phyloP scores from a whole-genome alignment of 2,888 invertebrate genomes.

The Agrochola lychnidis region DNA sequence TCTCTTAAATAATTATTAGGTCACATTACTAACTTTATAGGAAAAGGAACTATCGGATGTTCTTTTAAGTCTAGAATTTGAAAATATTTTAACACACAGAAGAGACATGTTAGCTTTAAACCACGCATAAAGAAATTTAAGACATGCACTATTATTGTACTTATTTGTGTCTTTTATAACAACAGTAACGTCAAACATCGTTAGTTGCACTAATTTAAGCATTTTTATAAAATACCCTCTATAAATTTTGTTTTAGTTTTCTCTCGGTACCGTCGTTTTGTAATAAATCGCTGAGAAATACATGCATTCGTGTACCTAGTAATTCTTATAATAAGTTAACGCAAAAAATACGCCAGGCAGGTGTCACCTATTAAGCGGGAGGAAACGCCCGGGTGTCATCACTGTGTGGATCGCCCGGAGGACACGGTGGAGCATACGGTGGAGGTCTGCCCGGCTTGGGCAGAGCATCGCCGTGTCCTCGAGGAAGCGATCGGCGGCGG shows the following conservation, averaged over 20 bases:
- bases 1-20: slow-evolving; percentile 66
- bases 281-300: slow-evolving; percentile 54
- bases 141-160: slow-evolving; percentile 85
- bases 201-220: slow-evolving; percentile 43
- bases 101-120: slow-evolving; percentile 81
- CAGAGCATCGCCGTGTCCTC: too few relatives aligned
- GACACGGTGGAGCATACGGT: too few relatives aligned
- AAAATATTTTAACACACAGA: slow-evolving; percentile 81
- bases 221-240: slow-evolving; percentile 54
- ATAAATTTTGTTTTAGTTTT: slow-evolving; percentile 31
- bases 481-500: too few relatives aligned
- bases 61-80: slow-evolving; percentile 75
- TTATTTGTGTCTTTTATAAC: slow-evolving; percentile 63
- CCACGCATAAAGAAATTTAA: slow-evolving; percentile 80
- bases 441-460: too few relatives aligned
- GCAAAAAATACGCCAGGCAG: slow-evolving; percentile 7
- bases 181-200: slow-evolving; percentile 67
- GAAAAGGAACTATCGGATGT: slow-evolving; percentile 67
- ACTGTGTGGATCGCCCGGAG: too few relatives aligned
- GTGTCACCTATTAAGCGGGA: slow-evolving; percentile 22
- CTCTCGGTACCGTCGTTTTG: slow-evolving; percentile 38
- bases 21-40: slow-evolving; percentile 77
- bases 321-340: slow-evolving; percentile 1
- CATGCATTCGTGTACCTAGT: slow-evolving; percentile 58
- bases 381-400: too few relatives aligned